These are phyloP conservation scores for Diarsia brunnea DNA, from an alignment of 2,888 invertebrate genomes.

Conservation along the genomic window DNA sequence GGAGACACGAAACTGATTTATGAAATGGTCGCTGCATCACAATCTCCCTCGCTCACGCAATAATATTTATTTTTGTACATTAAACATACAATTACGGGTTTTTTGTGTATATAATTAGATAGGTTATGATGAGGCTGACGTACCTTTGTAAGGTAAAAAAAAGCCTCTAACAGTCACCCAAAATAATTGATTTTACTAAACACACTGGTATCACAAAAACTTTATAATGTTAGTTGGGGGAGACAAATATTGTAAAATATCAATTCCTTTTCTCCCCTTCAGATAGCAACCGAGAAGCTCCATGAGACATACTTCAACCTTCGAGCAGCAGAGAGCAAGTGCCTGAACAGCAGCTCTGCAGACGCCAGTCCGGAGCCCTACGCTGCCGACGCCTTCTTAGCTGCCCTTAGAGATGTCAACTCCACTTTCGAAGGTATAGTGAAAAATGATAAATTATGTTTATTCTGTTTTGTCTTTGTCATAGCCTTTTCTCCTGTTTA, in stretches of 20 bases:
- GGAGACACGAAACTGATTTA: too few species aligned
- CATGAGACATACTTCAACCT: constrained; percentile 95
- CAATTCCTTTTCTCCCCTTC: constrained; percentile 63
- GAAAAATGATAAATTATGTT: background rate
- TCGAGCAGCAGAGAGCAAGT: constrained; percentile 93
- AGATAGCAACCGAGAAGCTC: constrained; percentile 95
- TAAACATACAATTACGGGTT: too few species aligned
- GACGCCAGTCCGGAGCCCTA: constrained; percentile 94
- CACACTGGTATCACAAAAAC: background rate
- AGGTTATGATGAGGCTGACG: too few species aligned
- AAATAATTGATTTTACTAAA: background rate
- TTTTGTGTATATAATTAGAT: too few species aligned
- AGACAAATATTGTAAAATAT: background rate
- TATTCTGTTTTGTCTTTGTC: too few species aligned
- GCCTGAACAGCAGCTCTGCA: constrained; percentile 79
- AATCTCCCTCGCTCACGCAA: too few species aligned
- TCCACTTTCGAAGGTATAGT: constrained; percentile 88
- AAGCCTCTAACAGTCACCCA: too few species aligned
- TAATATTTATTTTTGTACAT: too few species aligned
- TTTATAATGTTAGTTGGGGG: background rate
- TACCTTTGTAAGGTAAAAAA: too few species aligned
- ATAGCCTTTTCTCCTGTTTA: background rate
- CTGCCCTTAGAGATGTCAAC: constrained; percentile 94
- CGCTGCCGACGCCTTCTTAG: constrained; percentile 95
- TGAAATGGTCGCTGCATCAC: too few species aligned